Evolutionary conservation across 2,888 invertebrate genomes (phyloP).

Genomic region (Cylloceria caligata): DNA sequence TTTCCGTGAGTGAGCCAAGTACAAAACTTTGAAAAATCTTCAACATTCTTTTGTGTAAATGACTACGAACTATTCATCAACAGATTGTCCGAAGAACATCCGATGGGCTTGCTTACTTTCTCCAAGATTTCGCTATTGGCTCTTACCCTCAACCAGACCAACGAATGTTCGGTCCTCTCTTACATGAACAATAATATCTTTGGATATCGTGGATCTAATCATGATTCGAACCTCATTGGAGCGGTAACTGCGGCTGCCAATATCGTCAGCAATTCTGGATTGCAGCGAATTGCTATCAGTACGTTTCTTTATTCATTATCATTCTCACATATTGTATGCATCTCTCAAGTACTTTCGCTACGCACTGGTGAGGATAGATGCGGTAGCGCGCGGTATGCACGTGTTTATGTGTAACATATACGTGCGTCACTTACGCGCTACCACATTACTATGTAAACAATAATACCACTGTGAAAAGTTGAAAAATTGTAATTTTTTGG

Average conservation of each 20-base stretch:
- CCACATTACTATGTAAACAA: no score
- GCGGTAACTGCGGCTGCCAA: constrained; percentile 28
- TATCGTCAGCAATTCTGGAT: constrained; percentile 20
- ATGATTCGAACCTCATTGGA: constrained; percentile 14
- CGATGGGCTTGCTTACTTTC: constrained; percentile 52
- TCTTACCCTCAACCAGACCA: constrained; percentile 49
- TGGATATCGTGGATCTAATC: constrained; percentile 28
- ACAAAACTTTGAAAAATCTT: not conserved
- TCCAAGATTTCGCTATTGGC: constrained; percentile 26
- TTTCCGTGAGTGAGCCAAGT: constrained; percentile 43
- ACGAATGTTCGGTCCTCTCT: constrained; percentile 21
- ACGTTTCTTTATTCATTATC: not conserved
- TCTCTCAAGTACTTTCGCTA: no score
- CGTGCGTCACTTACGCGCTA: no score
- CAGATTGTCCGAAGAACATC: constrained; percentile 53
- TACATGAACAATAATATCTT: constrained; percentile 36
- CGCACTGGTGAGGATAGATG: no score
- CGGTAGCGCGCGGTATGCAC: no score
- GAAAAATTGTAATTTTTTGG: no score
- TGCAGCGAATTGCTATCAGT: constrained; percentile 32
- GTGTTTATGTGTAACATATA: no score
- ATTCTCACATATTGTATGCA: no score
- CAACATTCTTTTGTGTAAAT: not conserved
- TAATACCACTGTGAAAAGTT: no score
- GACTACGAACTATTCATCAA: not conserved